These are phyloP conservation scores for Elegia similella DNA, from an alignment of 2,888 invertebrate genomes.

Conservation along the genomic window DNA sequence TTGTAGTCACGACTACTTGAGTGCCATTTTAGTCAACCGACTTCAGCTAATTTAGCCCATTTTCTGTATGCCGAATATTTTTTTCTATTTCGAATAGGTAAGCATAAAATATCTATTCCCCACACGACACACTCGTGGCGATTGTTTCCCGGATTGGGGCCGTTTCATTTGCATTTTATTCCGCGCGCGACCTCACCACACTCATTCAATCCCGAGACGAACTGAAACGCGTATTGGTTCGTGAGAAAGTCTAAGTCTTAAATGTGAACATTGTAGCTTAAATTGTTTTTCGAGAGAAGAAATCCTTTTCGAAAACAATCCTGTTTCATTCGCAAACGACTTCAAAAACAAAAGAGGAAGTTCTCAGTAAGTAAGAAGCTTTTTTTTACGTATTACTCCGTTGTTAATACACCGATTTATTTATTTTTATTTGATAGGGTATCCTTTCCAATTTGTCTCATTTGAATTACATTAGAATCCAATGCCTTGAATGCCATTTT, in stretches of 20 bases:
- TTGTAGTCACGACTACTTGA: no score
- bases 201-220: slow-evolving; percentile 47
- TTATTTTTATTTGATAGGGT: no score
- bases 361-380: no score
- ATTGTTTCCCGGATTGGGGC: slow-evolving; percentile 30
- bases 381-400: no score
- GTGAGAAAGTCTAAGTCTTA: background rate
- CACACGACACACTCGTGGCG: background rate
- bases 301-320: no score
- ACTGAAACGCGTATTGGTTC: slow-evolving; percentile 24
- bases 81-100: background rate
- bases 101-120: background rate
- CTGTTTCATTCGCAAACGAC: no score
- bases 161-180: slow-evolving; percentile 57
- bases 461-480: slow-evolving; percentile 56
- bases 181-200: slow-evolving; percentile 38
- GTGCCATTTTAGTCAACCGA: no score
- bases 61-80: no score
- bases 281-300: background rate
- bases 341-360: no score
- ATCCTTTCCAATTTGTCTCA: no score
- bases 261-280: background rate
- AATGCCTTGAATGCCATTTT: slow-evolving; percentile 34
- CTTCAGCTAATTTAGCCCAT: no score
- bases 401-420: no score